Percentiles rank a stretch among this genome's conserved stretches.
phyloP scores from a whole-genome alignment of 2,888 invertebrate species.

The Tachina lurida region DNA sequence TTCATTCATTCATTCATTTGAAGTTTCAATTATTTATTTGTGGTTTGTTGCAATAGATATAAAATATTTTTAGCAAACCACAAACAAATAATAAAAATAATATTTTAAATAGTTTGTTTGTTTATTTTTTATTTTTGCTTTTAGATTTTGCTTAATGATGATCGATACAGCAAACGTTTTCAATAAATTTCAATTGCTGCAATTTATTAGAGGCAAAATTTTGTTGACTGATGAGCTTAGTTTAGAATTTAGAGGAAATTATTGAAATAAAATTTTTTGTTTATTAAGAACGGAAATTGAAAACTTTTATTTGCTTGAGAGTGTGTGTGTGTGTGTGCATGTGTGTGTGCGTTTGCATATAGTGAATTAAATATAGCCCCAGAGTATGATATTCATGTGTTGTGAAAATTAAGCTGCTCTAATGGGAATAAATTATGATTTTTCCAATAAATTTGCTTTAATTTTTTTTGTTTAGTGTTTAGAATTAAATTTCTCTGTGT shows the following conservation, averaged over 20 bases:
- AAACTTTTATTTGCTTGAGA: not conserved
- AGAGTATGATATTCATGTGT: no score
- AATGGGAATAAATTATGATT: no score
- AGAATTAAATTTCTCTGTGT: not conserved
- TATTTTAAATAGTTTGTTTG: slow-evolving; percentile 18
- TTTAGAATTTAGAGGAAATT: slow-evolving; percentile 33
- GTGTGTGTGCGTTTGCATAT: no score
- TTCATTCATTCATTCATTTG: not conserved
- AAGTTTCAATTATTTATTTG: slow-evolving; percentile 55
- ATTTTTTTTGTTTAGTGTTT: no score
- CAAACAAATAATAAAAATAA: slow-evolving; percentile 51
- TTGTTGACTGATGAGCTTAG: slow-evolving; percentile 35
- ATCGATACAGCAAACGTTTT: slow-evolving; percentile 12
- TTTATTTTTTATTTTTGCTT: not conserved
- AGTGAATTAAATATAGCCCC: no score
- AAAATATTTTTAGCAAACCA: slow-evolving; percentile 44
- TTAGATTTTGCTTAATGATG: slow-evolving; percentile 15
- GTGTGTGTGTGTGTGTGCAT: not conserved
- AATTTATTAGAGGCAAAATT: slow-evolving; percentile 14
- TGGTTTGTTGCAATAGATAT: slow-evolving; percentile 47
- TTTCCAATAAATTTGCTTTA: no score
- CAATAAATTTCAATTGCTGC: slow-evolving; percentile 40
- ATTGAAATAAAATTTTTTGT: not conserved
- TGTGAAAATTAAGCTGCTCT: no score
- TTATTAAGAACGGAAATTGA: slow-evolving; percentile 10